Conservation (phyloP, 92 coral and sea anemone genomes). For the Siderastrea radians region DNA sequence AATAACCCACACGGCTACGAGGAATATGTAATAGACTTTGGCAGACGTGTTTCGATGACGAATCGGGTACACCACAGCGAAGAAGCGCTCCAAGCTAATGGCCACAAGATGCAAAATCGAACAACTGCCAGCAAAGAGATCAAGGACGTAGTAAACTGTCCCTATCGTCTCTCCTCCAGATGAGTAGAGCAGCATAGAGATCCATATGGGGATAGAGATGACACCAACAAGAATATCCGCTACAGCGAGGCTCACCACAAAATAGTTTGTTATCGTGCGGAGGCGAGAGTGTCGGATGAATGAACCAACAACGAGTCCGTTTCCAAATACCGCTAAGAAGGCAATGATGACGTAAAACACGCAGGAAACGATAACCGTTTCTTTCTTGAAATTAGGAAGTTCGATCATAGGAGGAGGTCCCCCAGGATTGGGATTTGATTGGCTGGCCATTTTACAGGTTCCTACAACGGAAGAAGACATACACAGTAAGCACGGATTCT, state of each 20-base stretch:
- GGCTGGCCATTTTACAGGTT: slow-evolving; percentile 25
- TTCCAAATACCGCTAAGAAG: slow-evolving; percentile 85
- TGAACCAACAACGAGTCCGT: slow-evolving; percentile 87
- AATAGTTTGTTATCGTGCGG: slow-evolving; percentile 87
- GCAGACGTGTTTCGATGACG: slow-evolving; percentile 87
- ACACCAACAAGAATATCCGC: slow-evolving; percentile 87
- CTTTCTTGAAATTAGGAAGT: slow-evolving; percentile 7
- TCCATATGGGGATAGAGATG: slow-evolving; percentile 88
- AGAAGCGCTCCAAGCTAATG: slow-evolving; percentile 85
- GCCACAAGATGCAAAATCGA: slow-evolving; percentile 88
- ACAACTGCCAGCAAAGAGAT: slow-evolving; percentile 81
- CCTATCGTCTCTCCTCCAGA: slow-evolving; percentile 22
- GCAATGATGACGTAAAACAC: slow-evolving; percentile 81
- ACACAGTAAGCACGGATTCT: too few species aligned
- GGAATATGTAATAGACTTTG: slow-evolving; percentile 57
- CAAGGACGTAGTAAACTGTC: slow-evolving; percentile 63
- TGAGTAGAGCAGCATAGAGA: slow-evolving; percentile 56
- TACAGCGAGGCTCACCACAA: slow-evolving; percentile 83
- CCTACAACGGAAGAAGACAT: neutral
- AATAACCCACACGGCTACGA: slow-evolving; percentile 83
- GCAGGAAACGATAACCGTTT: slow-evolving; percentile 63
- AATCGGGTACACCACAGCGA: slow-evolving; percentile 85
- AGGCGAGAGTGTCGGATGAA: slow-evolving; percentile 84
- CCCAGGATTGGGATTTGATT: slow-evolving; percentile 1
- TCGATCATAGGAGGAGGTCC: slow-evolving; percentile 66